Percentiles rank a stretch among this genome's conserved stretches.
phyloP scores from a whole-genome alignment of 1,140 invertebrate genomes.

The Akabosia matsudoensis region DNA sequence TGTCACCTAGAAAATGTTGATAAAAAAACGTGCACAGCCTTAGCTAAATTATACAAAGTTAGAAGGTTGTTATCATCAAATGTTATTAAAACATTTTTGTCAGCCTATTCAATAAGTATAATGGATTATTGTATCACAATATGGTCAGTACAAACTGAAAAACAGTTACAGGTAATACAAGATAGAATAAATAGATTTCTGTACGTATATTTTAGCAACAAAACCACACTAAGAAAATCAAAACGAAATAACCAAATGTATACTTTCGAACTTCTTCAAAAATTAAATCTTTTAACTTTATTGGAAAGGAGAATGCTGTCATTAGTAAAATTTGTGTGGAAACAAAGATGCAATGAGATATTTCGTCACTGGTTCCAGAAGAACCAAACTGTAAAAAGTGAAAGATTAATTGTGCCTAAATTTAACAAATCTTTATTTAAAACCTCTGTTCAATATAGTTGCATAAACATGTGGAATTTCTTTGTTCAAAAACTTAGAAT shows the following conservation, averaged over 20 bases:
- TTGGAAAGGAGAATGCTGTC: neutral
- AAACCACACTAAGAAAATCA: neutral
- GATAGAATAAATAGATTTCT: constrained; percentile 5
- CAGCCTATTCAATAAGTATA: neutral
- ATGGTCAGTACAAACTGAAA: neutral
- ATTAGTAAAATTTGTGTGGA: neutral
- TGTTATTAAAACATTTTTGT: neutral
- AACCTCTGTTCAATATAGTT: too few relatives aligned
- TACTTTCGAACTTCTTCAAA: neutral
- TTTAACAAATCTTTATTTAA: too few relatives aligned
- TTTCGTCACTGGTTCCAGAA: neutral
- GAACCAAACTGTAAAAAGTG: too few relatives aligned
- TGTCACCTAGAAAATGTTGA: neutral
- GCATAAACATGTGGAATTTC: too few relatives aligned
- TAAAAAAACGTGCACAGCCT: neutral
- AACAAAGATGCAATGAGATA: neutral
- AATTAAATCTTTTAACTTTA: neutral
- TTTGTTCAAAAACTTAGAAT: too few relatives aligned
- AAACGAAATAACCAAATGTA: neutral
- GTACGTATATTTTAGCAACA: neutral
- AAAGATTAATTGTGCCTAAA: too few relatives aligned
- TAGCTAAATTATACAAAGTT: neutral
- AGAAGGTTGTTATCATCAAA: neutral
- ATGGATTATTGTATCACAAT: neutral
- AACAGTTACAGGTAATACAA: neutral